These are phyloP conservation scores for Muraenolepis orangiensis DNA, from an alignment of 2,797 vertebrate species.

Conservation along the genomic window DNA sequence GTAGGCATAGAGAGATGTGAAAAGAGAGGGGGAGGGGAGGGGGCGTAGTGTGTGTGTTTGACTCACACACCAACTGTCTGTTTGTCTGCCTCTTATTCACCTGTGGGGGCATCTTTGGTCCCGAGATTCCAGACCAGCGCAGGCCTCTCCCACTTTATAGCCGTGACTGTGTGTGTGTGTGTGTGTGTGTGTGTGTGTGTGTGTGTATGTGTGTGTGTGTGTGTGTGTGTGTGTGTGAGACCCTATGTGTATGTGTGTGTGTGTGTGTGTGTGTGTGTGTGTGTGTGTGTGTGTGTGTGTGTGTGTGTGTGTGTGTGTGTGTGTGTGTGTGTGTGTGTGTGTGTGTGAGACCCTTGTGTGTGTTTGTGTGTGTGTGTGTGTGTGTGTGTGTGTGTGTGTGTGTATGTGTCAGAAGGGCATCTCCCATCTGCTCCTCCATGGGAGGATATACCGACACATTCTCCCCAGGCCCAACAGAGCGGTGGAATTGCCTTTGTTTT, in stretches of 20 bases:
- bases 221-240: background rate
- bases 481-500: conserved; percentile 59
- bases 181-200: conserved; percentile 3
- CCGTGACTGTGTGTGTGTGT: background rate
- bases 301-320: background rate
- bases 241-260: background rate
- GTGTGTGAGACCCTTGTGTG: conserved; percentile 8
- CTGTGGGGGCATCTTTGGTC: background rate
- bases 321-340: background rate
- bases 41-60: background rate
- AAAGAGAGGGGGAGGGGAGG: too few relatives aligned
- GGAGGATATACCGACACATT: conserved; percentile 43
- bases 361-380: conserved; percentile 1
- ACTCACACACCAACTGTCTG: background rate
- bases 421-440: conserved; percentile 52
- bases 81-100: background rate
- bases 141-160: background rate
- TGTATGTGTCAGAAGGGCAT: conserved; percentile 52
- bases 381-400: conserved; percentile 17
- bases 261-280: background rate
- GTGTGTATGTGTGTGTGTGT: background rate
- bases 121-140: background rate
- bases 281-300: background rate
- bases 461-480: conserved; percentile 42
- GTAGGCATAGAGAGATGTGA: too few relatives aligned